Evolutionary conservation across 2,888 invertebrate species (phyloP), one percentile per base, ranked within the genome.

Genomic region (Drosophila buzzatii): DNA sequence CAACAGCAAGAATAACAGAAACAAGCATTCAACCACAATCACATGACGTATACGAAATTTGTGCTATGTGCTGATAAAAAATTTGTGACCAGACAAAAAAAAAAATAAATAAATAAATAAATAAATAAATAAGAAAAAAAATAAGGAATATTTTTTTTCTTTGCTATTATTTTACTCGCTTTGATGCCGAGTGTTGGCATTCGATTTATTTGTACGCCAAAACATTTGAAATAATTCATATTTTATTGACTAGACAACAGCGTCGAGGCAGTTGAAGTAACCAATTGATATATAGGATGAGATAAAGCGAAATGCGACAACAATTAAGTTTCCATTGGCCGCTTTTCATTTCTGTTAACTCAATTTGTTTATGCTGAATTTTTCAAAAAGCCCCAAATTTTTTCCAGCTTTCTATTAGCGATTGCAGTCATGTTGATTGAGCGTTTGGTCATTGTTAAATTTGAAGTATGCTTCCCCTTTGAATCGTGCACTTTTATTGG

Each of bases 191-290:
- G 81, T 71, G 81, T 83, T 84, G 84, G 83, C 78, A 78, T 76
- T 89, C 86, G 77, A 80, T 86, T 74, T 89, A 82, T 85, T 82
- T 39, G 57, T 73, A 51, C 70, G 63, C 73, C 82, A 80, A 75
- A 71, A 85, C 89, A 81, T 76, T 89, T 86, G 62, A 89, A 82
- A 88, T 85, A 83, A 82, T 88, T 83, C 76, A 85, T 85, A 79
- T 79, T 83, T 83, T 83, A 83, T 88, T 88, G 86, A 83, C 83
- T 85, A 71, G 74, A 74, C 73, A 76, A 47, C 56, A 37, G 41
- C 60, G 44, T 3, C 27, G 35, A 47, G 33, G 45, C 42, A 47
- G 31, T 18, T 59, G 52, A 66, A 66, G 62, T 45, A 41, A 51
- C 44, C 77, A 71, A 76, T 76, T 76, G 52, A 64, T 60, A 27